These are phyloP conservation scores for Sinosuthora webbiana DNA, from an alignment of 2,113 vertebrate species.

Conservation along the genomic window DNA sequence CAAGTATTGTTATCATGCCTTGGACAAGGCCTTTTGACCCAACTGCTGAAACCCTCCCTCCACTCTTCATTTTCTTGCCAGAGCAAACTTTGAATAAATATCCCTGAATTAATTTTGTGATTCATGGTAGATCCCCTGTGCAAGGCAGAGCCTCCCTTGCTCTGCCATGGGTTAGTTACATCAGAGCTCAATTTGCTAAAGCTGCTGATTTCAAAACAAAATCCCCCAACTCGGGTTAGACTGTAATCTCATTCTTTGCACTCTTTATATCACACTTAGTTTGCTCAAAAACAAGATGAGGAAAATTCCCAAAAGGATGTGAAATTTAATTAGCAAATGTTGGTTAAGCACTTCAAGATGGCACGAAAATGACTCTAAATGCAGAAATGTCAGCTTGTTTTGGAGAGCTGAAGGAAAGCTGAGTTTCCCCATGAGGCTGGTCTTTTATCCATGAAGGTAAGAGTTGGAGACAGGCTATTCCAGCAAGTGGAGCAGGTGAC, in stretches of 20 bases:
- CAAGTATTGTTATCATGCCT: neutral
- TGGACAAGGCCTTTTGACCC: neutral
- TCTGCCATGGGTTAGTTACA: neutral
- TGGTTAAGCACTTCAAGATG: slow-evolving; percentile 51
- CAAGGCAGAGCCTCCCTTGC: neutral
- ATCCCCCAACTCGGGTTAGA: neutral
- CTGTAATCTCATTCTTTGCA: neutral
- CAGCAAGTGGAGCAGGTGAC: neutral
- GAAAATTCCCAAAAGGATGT: slow-evolving; percentile 42
- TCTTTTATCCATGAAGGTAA: neutral
- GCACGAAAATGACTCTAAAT: neutral
- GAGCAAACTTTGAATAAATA: slow-evolving; percentile 17
- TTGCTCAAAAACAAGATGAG: slow-evolving; percentile 42
- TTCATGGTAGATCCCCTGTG: neutral
- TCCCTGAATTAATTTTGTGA: neutral
- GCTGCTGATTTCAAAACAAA: slow-evolving; percentile 21
- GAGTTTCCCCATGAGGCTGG: neutral
- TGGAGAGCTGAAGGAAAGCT: neutral
- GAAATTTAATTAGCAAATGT: slow-evolving; percentile 53
- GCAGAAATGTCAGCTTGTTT: neutral
- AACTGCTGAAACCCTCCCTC: neutral
- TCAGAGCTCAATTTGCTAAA: neutral
- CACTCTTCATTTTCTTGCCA: neutral
- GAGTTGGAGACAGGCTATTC: neutral
- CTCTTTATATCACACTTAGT: neutral